phyloP scores from a whole-genome alignment of 1,140 invertebrate species.

The Mylabris phalerata region DNA sequence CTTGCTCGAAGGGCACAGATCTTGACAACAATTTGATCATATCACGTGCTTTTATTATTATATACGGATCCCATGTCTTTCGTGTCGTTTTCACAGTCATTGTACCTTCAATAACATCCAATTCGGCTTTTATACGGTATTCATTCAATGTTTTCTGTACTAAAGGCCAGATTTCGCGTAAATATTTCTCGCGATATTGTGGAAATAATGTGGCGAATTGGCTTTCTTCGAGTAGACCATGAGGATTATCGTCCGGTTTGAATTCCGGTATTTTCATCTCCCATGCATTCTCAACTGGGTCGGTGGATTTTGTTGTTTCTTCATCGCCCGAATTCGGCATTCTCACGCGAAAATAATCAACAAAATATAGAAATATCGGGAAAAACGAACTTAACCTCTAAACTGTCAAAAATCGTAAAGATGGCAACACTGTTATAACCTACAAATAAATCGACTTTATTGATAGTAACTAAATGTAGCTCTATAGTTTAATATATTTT shows the following conservation, averaged over 20 bases:
- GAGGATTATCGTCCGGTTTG: conserved; percentile 83
- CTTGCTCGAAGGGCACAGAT: conserved; percentile 96
- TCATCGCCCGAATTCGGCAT: conserved; percentile 40
- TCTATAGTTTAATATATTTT: no score
- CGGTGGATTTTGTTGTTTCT: conserved; percentile 29
- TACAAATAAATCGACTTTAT: no score
- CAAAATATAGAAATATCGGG: neutral
- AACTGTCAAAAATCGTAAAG: no score
- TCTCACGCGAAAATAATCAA: neutral
- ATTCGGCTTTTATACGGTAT: conserved; percentile 77
- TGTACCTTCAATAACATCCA: conserved; percentile 90
- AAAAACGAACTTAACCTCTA: no score
- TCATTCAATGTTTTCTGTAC: conserved; percentile 79
- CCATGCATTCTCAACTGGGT: conserved; percentile 79
- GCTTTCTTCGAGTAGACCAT: conserved; percentile 64
- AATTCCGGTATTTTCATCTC: conserved; percentile 85
- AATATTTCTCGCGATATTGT: conserved; percentile 93
- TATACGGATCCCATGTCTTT: conserved; percentile 98
- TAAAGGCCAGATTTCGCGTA: conserved; percentile 93
- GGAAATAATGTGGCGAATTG: conserved; percentile 65
- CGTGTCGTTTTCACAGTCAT: conserved; percentile 93
- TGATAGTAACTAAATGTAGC: no score
- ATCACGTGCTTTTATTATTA: conserved; percentile 95
- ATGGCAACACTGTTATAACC: no score
- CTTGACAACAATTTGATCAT: conserved; percentile 91